Base-by-base conservation (phyloP, 2,113 vertebrate species). In the Pitta sordida region DNA sequence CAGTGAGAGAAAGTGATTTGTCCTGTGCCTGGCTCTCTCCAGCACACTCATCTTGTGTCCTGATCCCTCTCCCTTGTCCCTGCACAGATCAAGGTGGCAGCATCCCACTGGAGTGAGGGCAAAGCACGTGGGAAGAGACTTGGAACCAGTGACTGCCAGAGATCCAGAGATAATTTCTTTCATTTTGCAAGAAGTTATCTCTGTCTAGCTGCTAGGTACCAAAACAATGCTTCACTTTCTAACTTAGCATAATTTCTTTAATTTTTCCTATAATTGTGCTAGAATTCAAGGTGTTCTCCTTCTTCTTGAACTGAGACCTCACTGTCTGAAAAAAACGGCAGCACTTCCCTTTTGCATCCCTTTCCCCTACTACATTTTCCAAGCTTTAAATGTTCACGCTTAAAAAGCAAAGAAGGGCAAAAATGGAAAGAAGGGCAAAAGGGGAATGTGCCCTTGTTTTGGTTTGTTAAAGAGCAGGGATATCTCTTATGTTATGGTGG, bases 61-160 rank as follows among this genome's bases (percentile, higher is more conserved):
- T 78, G 51, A 62, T 12, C 44, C 6, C 2, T 48, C 37, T 65
- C 24, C 7, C 46, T 39, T n/a, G 12, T 51, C 7, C 34, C 37
- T 86, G 30, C 22, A 8, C 13, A 53, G 37, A 26, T 69, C 46
- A 69, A 30, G 39, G 22, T 56, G 44, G 32, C 41, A 76, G 5
- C 3, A 12, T 62, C 20, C 39, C 58, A 24, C 23, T 32, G 1
- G 0, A 46, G 9, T 1, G 4, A 60, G 14, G 46, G 18, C 14
- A 41, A 53, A 70, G 37, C 23, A 46, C 34, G 17, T 71, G 62
- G 44, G 20, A 37, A 41, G 53, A 59, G 20, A 16, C 10, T 5
- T 58, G 53, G 19, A 52, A 8, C 12, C 6, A 3, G 43, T 29
- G 24, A 14, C 30, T 79, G 15, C 43, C 46, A 9, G 24, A 78